Percentiles rank a stretch among this genome's conserved stretches.
These are phyloP conservation scores for Lamellibrachia columna DNA, from an alignment of 2,888 invertebrate genomes.

Conservation along the genomic window DNA sequence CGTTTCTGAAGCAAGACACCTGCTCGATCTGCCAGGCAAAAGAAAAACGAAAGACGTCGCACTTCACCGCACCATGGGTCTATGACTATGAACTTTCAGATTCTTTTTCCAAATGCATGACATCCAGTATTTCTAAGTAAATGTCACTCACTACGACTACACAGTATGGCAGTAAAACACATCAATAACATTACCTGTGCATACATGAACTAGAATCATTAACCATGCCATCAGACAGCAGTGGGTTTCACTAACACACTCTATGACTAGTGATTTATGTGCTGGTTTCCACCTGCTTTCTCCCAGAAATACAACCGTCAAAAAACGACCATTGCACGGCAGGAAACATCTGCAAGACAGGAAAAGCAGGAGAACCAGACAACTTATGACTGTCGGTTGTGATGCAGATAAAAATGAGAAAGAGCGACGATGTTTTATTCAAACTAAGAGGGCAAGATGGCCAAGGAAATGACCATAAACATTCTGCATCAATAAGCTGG, in stretches of 20 bases:
- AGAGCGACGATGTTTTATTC: background rate
- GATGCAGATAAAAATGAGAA: background rate
- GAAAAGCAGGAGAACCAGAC: background rate
- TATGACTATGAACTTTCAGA: background rate
- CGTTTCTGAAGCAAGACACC: background rate
- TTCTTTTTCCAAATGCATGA: background rate
- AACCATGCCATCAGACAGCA: background rate
- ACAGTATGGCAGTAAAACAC: background rate
- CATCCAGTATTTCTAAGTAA: background rate
- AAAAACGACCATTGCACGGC: background rate
- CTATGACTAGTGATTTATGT: background rate
- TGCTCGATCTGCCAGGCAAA: background rate
- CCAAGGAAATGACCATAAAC: background rate
- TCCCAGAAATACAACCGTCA: background rate
- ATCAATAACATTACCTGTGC: background rate
- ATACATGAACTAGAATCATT: background rate
- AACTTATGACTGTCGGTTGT: background rate
- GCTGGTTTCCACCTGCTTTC: background rate
- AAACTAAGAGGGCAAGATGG: background rate
- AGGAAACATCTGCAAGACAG: background rate
- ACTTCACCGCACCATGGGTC: background rate
- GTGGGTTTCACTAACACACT: background rate
- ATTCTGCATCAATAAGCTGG: background rate
- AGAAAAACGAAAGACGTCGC: background rate
- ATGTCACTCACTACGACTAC: background rate